Evolutionary conservation across 2,797 vertebrate species (phyloP), one percentile per base, ranked within the genome.

Genomic region (Coracias cyanogaster): DNA sequence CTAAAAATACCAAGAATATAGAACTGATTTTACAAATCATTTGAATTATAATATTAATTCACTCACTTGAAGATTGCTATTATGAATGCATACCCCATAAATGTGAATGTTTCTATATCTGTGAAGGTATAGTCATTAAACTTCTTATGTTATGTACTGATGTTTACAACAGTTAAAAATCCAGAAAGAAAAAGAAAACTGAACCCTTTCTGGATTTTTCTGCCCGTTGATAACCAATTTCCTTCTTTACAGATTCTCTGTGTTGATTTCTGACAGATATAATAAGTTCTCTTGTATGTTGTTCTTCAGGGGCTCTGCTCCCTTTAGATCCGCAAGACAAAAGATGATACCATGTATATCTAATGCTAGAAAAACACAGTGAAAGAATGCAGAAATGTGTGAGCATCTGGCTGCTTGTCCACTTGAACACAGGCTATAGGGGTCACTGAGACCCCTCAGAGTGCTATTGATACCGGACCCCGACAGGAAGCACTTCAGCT

Each of bases 351-450:
- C 79, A 19, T 52, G 80, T 96, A 37, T 92, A 94, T 66, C 79
- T 60, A 84, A 35, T 61, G 83, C 78, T 97, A 93, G 79, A 93
- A 97, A 98, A 98, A 98, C 97, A 98, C 76, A 92, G 83, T 51
- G 83, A 90, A 97, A 91, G 97, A 98, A 98, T 98, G 97, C 92
- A 96, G 94, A 96, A 96, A 89, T 71, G 62, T 73, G 88, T 96
- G 94, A 94, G 96, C 98, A 98, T 98, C 98, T 97, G 98, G 97
- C 89, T 96, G 96, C 86, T 85, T 96, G 97, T 96, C 97, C 96
- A 98, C 98, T 98, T 97, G 97, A 97, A 91, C 97, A 97, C 97
- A 97, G 97, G 98, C 96, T 98, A 92, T 97, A 97, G 82, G 98
- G 98, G 97, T 98, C 98, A 98, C 29, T 92, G 98, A 97, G 88